These are phyloP conservation scores for Capitulum mitella DNA, from an alignment of 2,888 invertebrate species.

Conservation along the genomic window DNA sequence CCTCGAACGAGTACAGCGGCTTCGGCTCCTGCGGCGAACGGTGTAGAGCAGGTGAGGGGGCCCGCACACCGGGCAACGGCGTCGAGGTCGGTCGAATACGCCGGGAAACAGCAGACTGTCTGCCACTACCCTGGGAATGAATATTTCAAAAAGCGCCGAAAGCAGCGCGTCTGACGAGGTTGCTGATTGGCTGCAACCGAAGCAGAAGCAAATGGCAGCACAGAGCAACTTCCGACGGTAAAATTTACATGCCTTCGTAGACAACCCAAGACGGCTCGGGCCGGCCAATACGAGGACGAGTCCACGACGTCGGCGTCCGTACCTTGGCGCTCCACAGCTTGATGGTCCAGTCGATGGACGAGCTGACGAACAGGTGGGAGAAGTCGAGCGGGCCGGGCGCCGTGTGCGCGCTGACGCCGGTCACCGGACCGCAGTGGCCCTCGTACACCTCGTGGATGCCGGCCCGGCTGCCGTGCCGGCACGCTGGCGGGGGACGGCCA, in stretches of 20 bases:
- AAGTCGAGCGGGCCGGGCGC: constrained; percentile 80
- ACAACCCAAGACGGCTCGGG: no score
- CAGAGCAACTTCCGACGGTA: no score
- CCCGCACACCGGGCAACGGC: not conserved
- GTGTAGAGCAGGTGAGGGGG: not conserved
- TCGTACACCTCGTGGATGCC: constrained; percentile 88
- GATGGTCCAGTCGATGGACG: constrained; percentile 97
- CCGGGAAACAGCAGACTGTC: not conserved
- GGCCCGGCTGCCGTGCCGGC: constrained; percentile 87
- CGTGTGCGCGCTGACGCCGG: constrained; percentile 83
- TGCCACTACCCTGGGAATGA: not conserved
- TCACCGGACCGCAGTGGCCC: constrained; percentile 90
- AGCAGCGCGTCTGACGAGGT: not conserved
- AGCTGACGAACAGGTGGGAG: constrained; percentile 89
- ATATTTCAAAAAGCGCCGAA: not conserved
- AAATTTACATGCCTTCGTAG: no score
- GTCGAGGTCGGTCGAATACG: no score
- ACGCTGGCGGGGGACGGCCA: constrained; percentile 50
- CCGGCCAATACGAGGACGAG: no score
- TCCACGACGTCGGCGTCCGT: not conserved
- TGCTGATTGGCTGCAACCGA: not conserved
- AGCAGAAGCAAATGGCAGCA: no score
- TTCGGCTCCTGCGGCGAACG: constrained; percentile 63
- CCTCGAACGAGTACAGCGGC: constrained; percentile 93
- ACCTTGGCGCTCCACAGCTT: constrained; percentile 75